Percentiles rank a stretch among this genome's conserved stretches.
These are phyloP conservation scores for Leptinotarsa haldemani DNA, from an alignment of 2,888 invertebrate species.

Conservation along the genomic window DNA sequence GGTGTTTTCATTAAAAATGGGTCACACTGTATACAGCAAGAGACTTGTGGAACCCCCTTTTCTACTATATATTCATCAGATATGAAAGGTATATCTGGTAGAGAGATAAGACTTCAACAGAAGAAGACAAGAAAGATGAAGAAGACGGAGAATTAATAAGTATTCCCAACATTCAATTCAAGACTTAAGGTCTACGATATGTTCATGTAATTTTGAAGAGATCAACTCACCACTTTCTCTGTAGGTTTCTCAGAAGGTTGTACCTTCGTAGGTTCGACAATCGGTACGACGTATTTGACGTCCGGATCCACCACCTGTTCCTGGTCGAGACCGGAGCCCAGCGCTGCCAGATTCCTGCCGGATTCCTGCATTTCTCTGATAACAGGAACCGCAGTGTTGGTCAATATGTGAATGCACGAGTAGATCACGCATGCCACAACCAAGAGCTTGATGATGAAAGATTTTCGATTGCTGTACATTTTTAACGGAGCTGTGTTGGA, in stretches of 20 bases:
- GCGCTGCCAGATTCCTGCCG: conserved; percentile 64
- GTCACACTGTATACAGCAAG: too few species aligned
- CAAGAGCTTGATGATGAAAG: conserved; percentile 59
- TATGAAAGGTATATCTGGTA: too few species aligned
- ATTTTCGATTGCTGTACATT: conserved; percentile 61
- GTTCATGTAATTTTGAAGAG: not conserved
- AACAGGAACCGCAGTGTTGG: conserved; percentile 56
- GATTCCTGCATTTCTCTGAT: conserved; percentile 64
- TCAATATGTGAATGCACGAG: conserved; percentile 58
- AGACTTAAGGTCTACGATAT: not conserved
- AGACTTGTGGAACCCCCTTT: too few species aligned
- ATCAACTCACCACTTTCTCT: not conserved
- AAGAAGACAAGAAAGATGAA: too few species aligned
- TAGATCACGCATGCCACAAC: conserved; percentile 57
- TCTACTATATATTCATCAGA: too few species aligned
- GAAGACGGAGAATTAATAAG: too few species aligned
- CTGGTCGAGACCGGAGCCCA: conserved; percentile 50
- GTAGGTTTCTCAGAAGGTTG: not conserved
- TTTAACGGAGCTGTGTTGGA: conserved; percentile 34
- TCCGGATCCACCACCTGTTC: conserved; percentile 27
- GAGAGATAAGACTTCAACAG: too few species aligned
- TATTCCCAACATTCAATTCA: not conserved
- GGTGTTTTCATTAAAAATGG: too few species aligned
- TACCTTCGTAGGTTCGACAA: conserved; percentile 14
- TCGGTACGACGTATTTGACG: conserved; percentile 21